phyloP scores from a whole-genome alignment of 2,113 vertebrate species.

The Dasypus novemcinctus region DNA sequence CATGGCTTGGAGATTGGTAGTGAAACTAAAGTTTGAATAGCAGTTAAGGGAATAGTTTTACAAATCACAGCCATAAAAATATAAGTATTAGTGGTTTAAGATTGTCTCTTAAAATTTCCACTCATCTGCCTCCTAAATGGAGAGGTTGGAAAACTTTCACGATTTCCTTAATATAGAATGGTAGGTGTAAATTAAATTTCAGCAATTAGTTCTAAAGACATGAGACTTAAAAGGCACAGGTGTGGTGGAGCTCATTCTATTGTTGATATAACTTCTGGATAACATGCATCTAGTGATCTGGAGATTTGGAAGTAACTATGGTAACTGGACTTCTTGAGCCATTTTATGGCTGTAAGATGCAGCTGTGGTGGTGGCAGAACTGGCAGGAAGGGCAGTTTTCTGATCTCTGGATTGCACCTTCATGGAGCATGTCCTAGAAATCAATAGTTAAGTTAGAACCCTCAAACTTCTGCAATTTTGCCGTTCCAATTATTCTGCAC shows the following conservation, averaged over 20 bases:
- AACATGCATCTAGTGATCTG: not conserved
- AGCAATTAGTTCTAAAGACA: not conserved
- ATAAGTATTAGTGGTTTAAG: not conserved
- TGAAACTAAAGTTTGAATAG: not conserved
- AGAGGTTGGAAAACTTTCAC: not conserved
- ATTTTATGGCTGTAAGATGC: not conserved
- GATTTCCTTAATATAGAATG: not conserved
- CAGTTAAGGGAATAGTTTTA: not conserved
- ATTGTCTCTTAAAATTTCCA: not conserved
- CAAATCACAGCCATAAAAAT: not conserved
- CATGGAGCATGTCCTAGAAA: not conserved
- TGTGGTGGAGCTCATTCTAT: not conserved
- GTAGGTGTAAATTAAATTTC: not conserved
- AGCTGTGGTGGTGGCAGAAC: not conserved
- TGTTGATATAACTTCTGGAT: not conserved
- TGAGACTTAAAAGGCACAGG: not conserved
- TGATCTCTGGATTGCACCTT: not conserved
- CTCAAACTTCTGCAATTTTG: not conserved
- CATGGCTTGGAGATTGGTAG: not conserved
- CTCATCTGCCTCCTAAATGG: not conserved
- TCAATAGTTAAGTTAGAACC: not conserved
- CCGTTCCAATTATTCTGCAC: not conserved
- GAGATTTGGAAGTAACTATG: not conserved
- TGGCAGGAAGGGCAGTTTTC: not conserved
- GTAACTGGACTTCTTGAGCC: not conserved